Evolutionary conservation across 1,140 invertebrate genomes (phyloP), one percentile per base, ranked within the genome.

Genomic region (Platyscapa corneri): DNA sequence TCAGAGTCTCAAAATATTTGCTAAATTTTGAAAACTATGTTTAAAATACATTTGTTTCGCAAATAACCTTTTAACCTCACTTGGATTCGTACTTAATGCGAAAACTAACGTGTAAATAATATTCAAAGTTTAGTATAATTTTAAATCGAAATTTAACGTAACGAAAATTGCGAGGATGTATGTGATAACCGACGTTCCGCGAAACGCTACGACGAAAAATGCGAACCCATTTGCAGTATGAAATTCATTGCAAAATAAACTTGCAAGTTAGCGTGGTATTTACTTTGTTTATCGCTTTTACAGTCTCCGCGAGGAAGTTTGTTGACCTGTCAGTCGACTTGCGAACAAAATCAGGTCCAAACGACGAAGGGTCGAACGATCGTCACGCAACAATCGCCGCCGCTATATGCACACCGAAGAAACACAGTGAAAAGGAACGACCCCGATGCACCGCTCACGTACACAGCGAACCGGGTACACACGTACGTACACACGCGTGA

Each of bases 241-340:
- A n/a, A n/a, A n/a, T n/a, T n/a, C n/a, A n/a, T n/a, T n/a, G n/a
- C n/a, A n/a, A 27, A 23, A 60, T 60, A 27, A 23, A 60, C 27
- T 60, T 60, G 3, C 20, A 60, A 27, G 23, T 3, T 14, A 60
- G 23, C 23, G 27, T 27, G 56, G 56, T 3, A 23, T 14, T 27
- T 27, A 27, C 20, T 60, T 60, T 27, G 6, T 39, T 67, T 67
- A 67, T 37, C 67, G 30, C 14, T 2, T 70, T 37, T 37, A 37
- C 0, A 39, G 32, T 70, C 32, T 39, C 37, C 39, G 27, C 16
- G 39, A 74, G 6, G 0, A 27, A 74, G 70, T 42, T 74, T 74
- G 23, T 74, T 74, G 70, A 74, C 70, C 70, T 74, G 70, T 74
- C 70, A 74, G 70, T n/a, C 70, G 37, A 5, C 30, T 74, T 8